Percentiles rank a stretch among this genome's conserved stretches.
phyloP scores from a whole-genome alignment of 2,888 invertebrate species.

The Campoletis raptor region DNA sequence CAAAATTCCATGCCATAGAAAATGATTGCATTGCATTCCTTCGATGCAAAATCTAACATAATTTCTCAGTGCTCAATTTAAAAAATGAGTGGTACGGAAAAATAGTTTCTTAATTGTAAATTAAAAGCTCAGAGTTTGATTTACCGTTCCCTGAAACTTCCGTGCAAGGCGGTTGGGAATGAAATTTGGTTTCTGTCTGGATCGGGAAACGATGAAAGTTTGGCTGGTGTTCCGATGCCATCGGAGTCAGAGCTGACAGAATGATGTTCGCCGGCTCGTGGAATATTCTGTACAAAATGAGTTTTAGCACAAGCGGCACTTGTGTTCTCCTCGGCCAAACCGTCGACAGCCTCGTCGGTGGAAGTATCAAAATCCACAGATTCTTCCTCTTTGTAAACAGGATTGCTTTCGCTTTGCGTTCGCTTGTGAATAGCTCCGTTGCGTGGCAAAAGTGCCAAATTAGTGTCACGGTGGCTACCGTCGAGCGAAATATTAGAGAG shows the following conservation, averaged over 20 bases:
- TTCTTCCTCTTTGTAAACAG: constrained; percentile 70
- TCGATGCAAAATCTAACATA: background rate
- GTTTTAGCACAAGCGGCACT: constrained; percentile 40
- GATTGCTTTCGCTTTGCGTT: constrained; percentile 74
- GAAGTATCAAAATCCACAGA: constrained; percentile 73
- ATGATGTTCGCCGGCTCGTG: constrained; percentile 84
- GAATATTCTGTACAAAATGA: constrained; percentile 70
- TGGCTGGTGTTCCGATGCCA: constrained; percentile 89
- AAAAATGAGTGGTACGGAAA: background rate
- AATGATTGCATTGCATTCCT: background rate
- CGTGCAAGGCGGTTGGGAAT: constrained; percentile 75
- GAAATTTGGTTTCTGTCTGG: constrained; percentile 78
- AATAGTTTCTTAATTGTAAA: background rate
- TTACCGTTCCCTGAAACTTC: constrained; percentile 83
- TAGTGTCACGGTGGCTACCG: constrained; percentile 93
- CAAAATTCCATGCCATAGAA: background rate
- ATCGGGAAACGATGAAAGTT: constrained; percentile 83
- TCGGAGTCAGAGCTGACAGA: constrained; percentile 92
- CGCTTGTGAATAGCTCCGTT: constrained; percentile 81
- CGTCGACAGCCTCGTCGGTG: constrained; percentile 82
- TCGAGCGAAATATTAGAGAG: constrained; percentile 97
- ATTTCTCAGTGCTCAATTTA: no score
- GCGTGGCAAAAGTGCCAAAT: constrained; percentile 85
- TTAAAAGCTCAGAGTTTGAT: background rate
- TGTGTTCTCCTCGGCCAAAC: constrained; percentile 72